Conservation (phyloP, 2,113 vertebrate species). For the Actinemys pallida region DNA sequence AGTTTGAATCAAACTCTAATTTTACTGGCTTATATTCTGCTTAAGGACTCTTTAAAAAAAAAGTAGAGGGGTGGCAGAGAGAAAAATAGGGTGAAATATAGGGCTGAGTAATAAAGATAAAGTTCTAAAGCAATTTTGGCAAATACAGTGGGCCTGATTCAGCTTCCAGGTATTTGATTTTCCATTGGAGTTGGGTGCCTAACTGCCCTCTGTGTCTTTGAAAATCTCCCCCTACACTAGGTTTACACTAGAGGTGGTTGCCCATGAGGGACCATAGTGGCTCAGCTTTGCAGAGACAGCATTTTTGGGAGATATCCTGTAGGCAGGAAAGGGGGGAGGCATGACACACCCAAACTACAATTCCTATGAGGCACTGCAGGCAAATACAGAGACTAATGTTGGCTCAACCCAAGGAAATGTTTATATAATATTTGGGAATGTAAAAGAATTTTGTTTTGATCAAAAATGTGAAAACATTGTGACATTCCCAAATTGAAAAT, state of each 20-base stretch:
- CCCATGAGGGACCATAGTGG: not conserved
- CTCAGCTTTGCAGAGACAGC: not conserved
- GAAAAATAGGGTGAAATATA: not conserved
- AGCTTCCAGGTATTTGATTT: constrained; percentile 4
- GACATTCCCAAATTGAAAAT: not conserved
- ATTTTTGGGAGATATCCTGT: not conserved
- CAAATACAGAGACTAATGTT: not conserved
- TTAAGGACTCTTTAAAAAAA: not conserved
- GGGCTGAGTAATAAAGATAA: not conserved
- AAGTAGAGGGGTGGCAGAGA: not conserved
- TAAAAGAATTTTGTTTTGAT: not conserved
- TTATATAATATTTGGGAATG: constrained; percentile 13
- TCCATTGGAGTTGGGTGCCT: not conserved
- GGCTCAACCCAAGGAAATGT: not conserved
- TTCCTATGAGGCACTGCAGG: not conserved
- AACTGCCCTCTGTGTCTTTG: not conserved
- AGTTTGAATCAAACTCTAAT: not conserved
- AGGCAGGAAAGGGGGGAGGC: not conserved
- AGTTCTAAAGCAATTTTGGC: not conserved
- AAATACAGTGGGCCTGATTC: not conserved
- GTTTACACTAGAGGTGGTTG: fast-evolving
- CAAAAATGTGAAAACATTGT: not conserved
- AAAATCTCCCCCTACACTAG: not conserved
- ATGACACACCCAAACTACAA: not conserved
- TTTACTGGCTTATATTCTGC: not conserved